Percentiles rank a stretch among this genome's conserved stretches.
phyloP scores from a whole-genome alignment of 2,888 invertebrate genomes.

The Acutogordius australiensis region DNA sequence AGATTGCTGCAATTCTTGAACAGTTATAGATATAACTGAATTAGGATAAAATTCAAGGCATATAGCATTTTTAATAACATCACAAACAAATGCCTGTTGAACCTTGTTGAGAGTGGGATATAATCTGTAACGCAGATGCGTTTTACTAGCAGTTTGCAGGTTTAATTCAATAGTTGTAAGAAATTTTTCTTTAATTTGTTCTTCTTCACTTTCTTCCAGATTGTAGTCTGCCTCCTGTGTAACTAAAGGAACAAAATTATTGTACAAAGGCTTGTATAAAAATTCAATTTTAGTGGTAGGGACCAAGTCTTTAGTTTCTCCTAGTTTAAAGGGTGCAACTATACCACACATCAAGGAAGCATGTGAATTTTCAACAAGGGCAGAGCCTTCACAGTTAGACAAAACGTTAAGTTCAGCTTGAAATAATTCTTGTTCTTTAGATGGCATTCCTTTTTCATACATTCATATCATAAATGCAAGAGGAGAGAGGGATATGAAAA shows the following conservation, averaged over 20 bases:
- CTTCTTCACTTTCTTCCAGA: not conserved
- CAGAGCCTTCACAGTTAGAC: conserved; percentile 1
- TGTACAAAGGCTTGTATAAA: conserved; percentile 6
- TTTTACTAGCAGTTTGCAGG: not conserved
- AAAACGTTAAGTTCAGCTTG: not conserved
- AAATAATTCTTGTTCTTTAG: not conserved
- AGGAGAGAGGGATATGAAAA: too few relatives aligned
- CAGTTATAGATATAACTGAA: not conserved
- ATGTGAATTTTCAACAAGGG: not conserved
- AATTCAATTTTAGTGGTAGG: not conserved
- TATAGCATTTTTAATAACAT: not conserved
- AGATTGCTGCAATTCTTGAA: conserved; percentile 8
- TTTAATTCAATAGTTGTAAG: not conserved
- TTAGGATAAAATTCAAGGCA: not conserved
- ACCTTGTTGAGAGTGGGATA: not conserved
- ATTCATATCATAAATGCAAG: too few relatives aligned
- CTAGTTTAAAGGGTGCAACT: not conserved
- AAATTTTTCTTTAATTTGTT: not conserved
- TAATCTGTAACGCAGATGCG: not conserved
- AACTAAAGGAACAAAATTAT: not conserved
- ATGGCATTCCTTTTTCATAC: not conserved
- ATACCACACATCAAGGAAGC: not conserved
- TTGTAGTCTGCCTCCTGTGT: not conserved
- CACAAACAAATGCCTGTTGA: not conserved
- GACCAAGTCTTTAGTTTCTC: not conserved